These are phyloP conservation scores for Aphelocoma californica DNA, from an alignment of 2,797 vertebrate genomes.

Conservation along the genomic window DNA sequence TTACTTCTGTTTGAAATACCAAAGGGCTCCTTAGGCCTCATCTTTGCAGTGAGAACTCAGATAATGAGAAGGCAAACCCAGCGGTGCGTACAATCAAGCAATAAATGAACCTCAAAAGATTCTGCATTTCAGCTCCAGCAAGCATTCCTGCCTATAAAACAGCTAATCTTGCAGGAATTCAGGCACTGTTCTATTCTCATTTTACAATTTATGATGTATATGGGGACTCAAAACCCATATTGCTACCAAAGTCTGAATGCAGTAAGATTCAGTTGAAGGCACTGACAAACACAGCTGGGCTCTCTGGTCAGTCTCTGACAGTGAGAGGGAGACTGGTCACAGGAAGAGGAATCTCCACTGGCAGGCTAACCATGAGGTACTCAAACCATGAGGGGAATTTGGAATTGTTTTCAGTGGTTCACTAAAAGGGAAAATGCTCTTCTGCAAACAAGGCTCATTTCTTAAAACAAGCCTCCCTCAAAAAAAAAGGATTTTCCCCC, in stretches of 20 bases:
- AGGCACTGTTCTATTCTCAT: neutral
- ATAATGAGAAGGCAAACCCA: constrained; percentile 45
- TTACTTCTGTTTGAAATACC: constrained; percentile 53
- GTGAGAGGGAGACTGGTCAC: neutral
- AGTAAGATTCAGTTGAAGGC: neutral
- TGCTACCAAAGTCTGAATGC: neutral
- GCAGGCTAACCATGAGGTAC: neutral
- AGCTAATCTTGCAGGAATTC: constrained; percentile 37
- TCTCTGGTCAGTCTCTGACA: neutral
- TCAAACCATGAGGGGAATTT: neutral
- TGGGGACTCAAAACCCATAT: neutral
- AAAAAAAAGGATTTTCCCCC: neutral
- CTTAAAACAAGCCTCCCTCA: neutral
- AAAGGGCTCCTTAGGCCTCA: constrained; percentile 38
- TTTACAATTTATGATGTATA: neutral
- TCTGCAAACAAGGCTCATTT: neutral
- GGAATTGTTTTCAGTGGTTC: neutral
- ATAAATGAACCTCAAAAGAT: constrained; percentile 63
- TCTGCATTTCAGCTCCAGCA: constrained; percentile 25
- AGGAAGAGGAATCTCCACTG: neutral
- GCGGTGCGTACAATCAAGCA: neutral
- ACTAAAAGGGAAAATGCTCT: neutral
- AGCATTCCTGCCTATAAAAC: constrained; percentile 27
- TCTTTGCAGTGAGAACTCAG: constrained; percentile 33
- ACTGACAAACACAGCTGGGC: neutral